Conservation (phyloP, 2,797 vertebrate species). For the Sebastes trivittatus region DNA sequence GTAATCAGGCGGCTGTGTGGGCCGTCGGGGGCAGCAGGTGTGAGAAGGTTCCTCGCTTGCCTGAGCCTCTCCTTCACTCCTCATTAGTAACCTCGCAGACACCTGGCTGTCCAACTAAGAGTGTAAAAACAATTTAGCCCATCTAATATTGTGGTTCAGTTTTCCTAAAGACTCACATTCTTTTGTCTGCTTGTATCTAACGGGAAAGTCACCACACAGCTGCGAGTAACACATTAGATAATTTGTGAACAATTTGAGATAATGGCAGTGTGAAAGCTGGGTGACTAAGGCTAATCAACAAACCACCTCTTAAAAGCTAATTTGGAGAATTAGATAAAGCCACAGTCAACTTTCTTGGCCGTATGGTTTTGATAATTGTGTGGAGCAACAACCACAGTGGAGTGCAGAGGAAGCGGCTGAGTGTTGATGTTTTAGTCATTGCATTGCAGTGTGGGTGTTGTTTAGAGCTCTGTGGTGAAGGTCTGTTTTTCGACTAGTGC, state of each 20-base stretch:
- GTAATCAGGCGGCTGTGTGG: conserved; percentile 49
- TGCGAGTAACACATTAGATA: conserved; percentile 24
- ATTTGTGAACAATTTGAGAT: conserved; percentile 26
- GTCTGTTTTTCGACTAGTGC: background rate
- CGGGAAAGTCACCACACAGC: conserved; percentile 1
- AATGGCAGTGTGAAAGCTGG: conserved; percentile 30
- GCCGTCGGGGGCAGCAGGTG: conserved; percentile 66
- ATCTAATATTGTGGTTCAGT: background rate
- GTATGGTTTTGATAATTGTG: conserved; percentile 34
- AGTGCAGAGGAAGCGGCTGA: conserved; percentile 8
- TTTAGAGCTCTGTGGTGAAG: conserved; percentile 20
- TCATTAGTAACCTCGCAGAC: conserved; percentile 63
- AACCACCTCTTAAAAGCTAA: conserved; percentile 41
- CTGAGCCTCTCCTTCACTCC: conserved; percentile 55
- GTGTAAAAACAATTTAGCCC: conserved; percentile 5
- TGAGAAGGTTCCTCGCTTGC: conserved; percentile 55
- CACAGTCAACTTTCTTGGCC: conserved; percentile 31
- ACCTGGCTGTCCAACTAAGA: conserved; percentile 52
- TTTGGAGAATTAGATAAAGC: conserved; percentile 30
- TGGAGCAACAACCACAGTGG: conserved; percentile 2
- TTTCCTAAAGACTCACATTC: background rate
- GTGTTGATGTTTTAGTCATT: conserved; percentile 29
- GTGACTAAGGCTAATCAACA: conserved; percentile 17
- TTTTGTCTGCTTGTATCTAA: background rate
- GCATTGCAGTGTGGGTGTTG: conserved; percentile 17